These are phyloP conservation scores for Psettodes erumei DNA, from an alignment of 2,113 vertebrate genomes.

Conservation along the genomic window DNA sequence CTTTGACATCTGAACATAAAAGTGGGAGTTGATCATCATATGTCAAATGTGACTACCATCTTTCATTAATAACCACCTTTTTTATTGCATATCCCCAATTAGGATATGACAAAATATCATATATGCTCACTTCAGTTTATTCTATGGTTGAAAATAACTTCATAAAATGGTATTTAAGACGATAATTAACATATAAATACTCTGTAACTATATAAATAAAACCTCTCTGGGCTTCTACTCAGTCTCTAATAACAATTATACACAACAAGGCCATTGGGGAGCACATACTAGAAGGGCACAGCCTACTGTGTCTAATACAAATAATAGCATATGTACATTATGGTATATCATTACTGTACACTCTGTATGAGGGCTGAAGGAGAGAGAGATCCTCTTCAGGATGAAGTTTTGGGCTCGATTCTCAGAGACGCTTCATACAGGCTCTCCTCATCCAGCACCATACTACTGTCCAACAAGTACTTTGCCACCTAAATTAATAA, in stretches of 20 bases:
- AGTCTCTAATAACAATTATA: conserved; percentile 75
- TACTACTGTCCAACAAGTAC: conserved; percentile 91
- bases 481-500: conserved; percentile 85
- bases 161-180: conserved; percentile 60
- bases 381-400: conserved; percentile 80
- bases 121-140: conserved; percentile 32
- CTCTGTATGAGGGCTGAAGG: conserved; percentile 30
- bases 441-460: conserved; percentile 92
- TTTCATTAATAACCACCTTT: conserved; percentile 31
- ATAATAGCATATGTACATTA: conserved; percentile 85
- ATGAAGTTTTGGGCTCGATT: conserved; percentile 93
- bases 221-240: conserved; percentile 72
- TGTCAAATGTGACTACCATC: conserved; percentile 23
- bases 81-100: conserved; percentile 32
- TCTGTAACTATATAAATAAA: conserved; percentile 77
- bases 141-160: conserved; percentile 65
- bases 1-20: conserved; percentile 40
- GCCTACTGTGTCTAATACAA: conserved; percentile 81
- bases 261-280: conserved; percentile 70
- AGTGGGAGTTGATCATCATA: conserved; percentile 25
- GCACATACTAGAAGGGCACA: conserved; percentile 79
- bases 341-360: conserved; percentile 73
- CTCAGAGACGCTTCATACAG: conserved; percentile 95
- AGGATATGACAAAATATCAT: conserved; percentile 29
- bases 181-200: conserved; percentile 76